phyloP scores from a whole-genome alignment of 2,888 invertebrate genomes.

The Agriopis leucophaearia region DNA sequence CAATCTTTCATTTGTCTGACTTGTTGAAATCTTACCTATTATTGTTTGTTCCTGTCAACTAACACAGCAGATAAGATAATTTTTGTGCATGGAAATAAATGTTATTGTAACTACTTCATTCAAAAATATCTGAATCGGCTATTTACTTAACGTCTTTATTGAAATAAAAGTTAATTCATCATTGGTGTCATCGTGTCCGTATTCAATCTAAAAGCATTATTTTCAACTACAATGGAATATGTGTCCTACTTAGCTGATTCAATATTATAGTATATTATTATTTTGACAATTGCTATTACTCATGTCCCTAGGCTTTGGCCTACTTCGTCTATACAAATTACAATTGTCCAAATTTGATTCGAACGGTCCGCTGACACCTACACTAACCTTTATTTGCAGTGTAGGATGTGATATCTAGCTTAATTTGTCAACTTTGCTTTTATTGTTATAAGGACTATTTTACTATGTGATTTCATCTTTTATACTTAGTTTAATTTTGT shows the following conservation, averaged over 20 bases:
- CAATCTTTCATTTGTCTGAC: slow-evolving; percentile 14
- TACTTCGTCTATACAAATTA: slow-evolving; percentile 61
- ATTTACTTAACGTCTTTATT: background rate
- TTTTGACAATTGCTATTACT: slow-evolving; percentile 56
- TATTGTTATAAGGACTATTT: slow-evolving; percentile 33
- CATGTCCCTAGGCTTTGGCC: slow-evolving; percentile 66
- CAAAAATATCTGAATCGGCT: background rate
- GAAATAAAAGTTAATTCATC: background rate
- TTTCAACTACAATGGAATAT: slow-evolving; percentile 28
- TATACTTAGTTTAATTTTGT: slow-evolving; percentile 13
- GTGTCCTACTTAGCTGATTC: slow-evolving; percentile 44
- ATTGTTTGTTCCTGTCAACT: slow-evolving; percentile 18
- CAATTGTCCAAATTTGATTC: slow-evolving; percentile 67
- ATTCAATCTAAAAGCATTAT: slow-evolving; percentile 21
- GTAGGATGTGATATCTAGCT: slow-evolving; percentile 54
- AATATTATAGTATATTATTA: slow-evolving; percentile 50
- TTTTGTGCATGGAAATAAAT: background rate
- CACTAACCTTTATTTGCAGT: slow-evolving; percentile 43
- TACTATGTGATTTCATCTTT: slow-evolving; percentile 9
- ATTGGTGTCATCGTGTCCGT: slow-evolving; percentile 5
- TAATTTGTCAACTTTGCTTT: slow-evolving; percentile 31
- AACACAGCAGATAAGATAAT: slow-evolving; percentile 9
- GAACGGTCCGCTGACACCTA: slow-evolving; percentile 46
- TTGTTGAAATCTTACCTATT: background rate
- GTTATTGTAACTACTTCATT: background rate